phyloP scores from a whole-genome alignment of 2,113 vertebrate genomes.

The Spea multiplicata region DNA sequence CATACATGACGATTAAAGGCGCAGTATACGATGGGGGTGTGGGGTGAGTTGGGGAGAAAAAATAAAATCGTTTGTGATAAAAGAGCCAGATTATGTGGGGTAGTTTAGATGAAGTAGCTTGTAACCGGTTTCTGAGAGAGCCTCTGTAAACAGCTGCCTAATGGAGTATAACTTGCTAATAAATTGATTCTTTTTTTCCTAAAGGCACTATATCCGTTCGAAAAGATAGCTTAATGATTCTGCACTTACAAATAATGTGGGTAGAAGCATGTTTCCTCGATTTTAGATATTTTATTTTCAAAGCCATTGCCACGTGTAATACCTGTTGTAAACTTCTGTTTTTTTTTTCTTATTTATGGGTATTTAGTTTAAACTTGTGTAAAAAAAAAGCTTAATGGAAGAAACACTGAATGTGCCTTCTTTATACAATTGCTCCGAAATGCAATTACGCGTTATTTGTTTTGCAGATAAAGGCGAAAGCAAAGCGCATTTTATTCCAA shows the following conservation, averaged over 20 bases:
- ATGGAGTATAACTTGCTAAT: conserved; percentile 46
- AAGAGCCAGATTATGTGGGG: conserved; percentile 11
- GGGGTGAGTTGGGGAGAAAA: neutral
- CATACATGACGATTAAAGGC: neutral
- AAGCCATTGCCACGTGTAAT: conserved; percentile 14
- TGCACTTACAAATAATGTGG: conserved; percentile 31
- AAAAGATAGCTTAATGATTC: conserved; percentile 40
- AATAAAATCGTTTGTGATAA: conserved; percentile 9
- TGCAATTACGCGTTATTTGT: conserved; percentile 17
- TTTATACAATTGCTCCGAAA: conserved; percentile 11
- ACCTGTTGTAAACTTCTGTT: conserved; percentile 33
- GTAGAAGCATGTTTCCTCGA: conserved; percentile 9
- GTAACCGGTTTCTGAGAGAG: conserved; percentile 20
- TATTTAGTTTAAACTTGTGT: conserved; percentile 22
- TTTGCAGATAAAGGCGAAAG: conserved; percentile 7
- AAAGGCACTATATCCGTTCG: conserved; percentile 39
- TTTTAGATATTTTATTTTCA: conserved; percentile 35
- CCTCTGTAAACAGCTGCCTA: conserved; percentile 41
- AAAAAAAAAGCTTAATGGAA: conserved; percentile 24
- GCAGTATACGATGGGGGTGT: neutral
- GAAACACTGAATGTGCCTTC: conserved; percentile 1
- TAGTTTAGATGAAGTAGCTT: conserved; percentile 35
- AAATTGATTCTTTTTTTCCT: conserved; percentile 32
- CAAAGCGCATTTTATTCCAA: neutral
- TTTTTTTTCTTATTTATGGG: conserved; percentile 4